phyloP scores from a whole-genome alignment of 1,140 invertebrate species.

The Bombyx mori region DNA sequence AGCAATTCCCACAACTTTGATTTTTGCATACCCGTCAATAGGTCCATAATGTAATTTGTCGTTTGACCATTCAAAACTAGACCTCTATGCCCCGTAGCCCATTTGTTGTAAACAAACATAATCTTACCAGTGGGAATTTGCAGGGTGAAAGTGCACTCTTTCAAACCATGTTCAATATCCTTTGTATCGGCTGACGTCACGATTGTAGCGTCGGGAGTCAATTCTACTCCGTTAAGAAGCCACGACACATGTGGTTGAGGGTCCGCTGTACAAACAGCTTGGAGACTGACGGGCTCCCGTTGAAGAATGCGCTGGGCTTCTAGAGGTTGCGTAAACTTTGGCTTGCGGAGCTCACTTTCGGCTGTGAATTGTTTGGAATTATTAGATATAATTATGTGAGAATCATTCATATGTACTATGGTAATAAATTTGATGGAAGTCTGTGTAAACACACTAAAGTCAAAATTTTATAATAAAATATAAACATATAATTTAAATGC shows the following conservation, averaged over 20 bases:
- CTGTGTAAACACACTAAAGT: too few relatives aligned
- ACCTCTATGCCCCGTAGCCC: too few relatives aligned
- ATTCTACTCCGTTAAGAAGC: constrained; percentile 69
- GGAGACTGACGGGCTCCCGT: constrained; percentile 80
- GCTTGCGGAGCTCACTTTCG: constrained; percentile 81
- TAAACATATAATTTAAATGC: too few relatives aligned
- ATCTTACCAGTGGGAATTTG: constrained; percentile 75
- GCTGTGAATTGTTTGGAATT: constrained; percentile 53
- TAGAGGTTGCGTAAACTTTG: constrained; percentile 80
- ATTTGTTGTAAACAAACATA: too few relatives aligned
- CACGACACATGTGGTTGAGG: constrained; percentile 76
- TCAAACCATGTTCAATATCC: constrained; percentile 80
- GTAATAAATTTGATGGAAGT: too few relatives aligned
- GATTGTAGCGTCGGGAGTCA: constrained; percentile 59
- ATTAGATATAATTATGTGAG: background rate
- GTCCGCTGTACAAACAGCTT: constrained; percentile 85
- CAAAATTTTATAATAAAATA: too few relatives aligned
- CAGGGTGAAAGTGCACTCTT: constrained; percentile 81
- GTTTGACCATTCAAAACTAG: too few relatives aligned
- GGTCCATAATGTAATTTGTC: too few relatives aligned
- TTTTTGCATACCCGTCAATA: too few relatives aligned
- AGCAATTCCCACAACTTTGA: too few relatives aligned
- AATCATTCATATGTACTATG: too few relatives aligned
- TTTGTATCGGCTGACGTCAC: constrained; percentile 72
- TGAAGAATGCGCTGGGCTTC: constrained; percentile 79